A percentile compares a stretch with the other conserved stretches of the same genome.
phyloP scores from a whole-genome alignment of 2,888 invertebrate species.

The Heterodera filipjevi region DNA sequence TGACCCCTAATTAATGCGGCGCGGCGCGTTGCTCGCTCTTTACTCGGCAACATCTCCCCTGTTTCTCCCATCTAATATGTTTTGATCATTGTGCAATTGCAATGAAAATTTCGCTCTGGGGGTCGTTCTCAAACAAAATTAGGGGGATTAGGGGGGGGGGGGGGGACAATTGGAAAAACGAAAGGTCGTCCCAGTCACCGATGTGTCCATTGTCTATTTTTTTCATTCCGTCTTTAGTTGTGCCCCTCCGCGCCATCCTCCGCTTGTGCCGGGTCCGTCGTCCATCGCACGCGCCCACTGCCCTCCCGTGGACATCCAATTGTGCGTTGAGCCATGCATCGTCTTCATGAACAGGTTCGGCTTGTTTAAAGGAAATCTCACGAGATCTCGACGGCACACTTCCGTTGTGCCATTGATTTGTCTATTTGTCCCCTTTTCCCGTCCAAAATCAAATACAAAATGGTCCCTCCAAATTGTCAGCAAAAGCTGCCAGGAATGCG shows the following conservation, averaged over 20 bases:
- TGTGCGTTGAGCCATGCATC: slow-evolving; percentile 63
- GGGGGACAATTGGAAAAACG: too few species aligned
- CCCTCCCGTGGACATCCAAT: slow-evolving; percentile 52
- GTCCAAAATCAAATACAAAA: neutral
- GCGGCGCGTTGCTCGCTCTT: too few species aligned
- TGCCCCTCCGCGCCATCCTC: slow-evolving; percentile 51
- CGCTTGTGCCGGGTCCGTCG: slow-evolving; percentile 25
- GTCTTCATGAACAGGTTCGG: slow-evolving; percentile 55
- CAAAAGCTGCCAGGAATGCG: slow-evolving; percentile 59
- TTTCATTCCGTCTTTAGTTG: slow-evolving; percentile 37
- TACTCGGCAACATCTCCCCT: too few species aligned
- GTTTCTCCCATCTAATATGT: too few species aligned
- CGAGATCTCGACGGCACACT: neutral
- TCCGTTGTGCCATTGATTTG: too few species aligned
- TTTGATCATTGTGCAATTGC: too few species aligned
- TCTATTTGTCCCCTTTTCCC: neutral
- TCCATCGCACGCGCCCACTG: slow-evolving; percentile 40
- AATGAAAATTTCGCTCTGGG: too few species aligned
- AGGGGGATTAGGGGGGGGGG: too few species aligned
- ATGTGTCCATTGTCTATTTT: neutral
- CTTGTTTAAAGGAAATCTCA: too few species aligned
- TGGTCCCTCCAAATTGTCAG: neutral
- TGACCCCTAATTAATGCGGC: too few species aligned
- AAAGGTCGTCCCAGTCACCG: too few species aligned
- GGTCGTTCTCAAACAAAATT: too few species aligned